Conservation (phyloP, 1,140 invertebrate genomes). For the Archivesica marissinica region DNA sequence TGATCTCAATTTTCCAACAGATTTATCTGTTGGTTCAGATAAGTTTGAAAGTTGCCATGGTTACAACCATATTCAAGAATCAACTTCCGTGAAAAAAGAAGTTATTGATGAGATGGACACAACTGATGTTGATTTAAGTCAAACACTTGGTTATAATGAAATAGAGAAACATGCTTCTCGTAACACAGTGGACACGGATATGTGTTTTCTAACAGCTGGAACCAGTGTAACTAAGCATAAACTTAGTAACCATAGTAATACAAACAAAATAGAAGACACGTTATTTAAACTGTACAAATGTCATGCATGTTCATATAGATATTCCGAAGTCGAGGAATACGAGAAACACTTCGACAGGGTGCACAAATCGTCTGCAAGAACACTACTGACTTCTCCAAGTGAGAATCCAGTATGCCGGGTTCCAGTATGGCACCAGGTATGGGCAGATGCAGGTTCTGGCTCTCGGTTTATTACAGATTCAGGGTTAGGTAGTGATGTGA, state of each 20-base stretch:
- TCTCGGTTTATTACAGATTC: not conserved
- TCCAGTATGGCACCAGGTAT: not conserved
- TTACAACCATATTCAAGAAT: not conserved
- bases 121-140: not conserved
- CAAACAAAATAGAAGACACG: not conserved
- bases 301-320: conserved; percentile 65
- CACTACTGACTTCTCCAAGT: not conserved
- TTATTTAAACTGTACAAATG: conserved; percentile 28
- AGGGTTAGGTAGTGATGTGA: conserved; percentile 39
- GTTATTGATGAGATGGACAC: not conserved
- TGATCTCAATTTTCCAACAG: not conserved
- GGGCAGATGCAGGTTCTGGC: not conserved
- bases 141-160: not conserved
- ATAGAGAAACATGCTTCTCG: not conserved
- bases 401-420: not conserved
- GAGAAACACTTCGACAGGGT: conserved; percentile 44
- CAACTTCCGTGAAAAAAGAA: not conserved
- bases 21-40: not conserved
- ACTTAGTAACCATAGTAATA: not conserved
- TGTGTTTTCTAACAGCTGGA: not conserved
- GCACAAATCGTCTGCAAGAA: conserved; percentile 25
- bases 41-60: not conserved
- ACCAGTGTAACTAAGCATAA: not conserved
- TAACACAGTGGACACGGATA: not conserved
- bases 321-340: conserved; percentile 64